Evolutionary conservation across 2,113 vertebrate genomes (phyloP).

Genomic region (Anseranas semipalmata): DNA sequence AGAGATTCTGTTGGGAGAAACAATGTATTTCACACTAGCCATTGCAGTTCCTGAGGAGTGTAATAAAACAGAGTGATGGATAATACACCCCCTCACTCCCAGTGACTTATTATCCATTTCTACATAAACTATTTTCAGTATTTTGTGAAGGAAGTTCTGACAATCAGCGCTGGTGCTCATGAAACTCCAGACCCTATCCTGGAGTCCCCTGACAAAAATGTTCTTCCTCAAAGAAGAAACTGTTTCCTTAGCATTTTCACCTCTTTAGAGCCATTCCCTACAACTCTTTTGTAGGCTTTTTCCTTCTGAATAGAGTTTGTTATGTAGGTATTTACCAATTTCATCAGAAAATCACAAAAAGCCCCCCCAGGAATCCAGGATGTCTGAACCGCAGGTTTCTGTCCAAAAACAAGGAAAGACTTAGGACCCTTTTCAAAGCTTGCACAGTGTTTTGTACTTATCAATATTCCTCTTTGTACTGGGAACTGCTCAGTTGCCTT

Average conservation of each 20-base stretch:
- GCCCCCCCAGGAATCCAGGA: background rate
- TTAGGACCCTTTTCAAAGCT: background rate
- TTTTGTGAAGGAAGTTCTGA: slow-evolving; percentile 64
- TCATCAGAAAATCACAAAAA: background rate
- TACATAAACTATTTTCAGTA: slow-evolving; percentile 49
- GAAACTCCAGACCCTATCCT: slow-evolving; percentile 57
- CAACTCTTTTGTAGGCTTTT: background rate
- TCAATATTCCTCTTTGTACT: background rate
- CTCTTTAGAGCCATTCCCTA: background rate
- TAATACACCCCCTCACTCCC: background rate
- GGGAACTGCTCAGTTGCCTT: background rate
- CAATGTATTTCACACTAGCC: slow-evolving; percentile 43
- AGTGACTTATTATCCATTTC: slow-evolving; percentile 40
- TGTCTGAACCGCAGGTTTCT: background rate
- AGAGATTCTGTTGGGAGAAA: slow-evolving; percentile 62
- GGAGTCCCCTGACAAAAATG: slow-evolving; percentile 49
- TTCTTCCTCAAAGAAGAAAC: slow-evolving; percentile 56
- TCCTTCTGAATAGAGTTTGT: slow-evolving; percentile 13
- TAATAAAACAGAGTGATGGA: slow-evolving; percentile 55
- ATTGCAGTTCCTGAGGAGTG: slow-evolving; percentile 39
- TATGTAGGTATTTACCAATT: slow-evolving; percentile 5
- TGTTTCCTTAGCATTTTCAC: slow-evolving; percentile 51
- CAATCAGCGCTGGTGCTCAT: slow-evolving; percentile 54
- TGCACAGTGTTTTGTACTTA: background rate
- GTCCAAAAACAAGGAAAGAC: background rate